phyloP scores from a whole-genome alignment of 1,140 invertebrate species.

The Apis florea region DNA sequence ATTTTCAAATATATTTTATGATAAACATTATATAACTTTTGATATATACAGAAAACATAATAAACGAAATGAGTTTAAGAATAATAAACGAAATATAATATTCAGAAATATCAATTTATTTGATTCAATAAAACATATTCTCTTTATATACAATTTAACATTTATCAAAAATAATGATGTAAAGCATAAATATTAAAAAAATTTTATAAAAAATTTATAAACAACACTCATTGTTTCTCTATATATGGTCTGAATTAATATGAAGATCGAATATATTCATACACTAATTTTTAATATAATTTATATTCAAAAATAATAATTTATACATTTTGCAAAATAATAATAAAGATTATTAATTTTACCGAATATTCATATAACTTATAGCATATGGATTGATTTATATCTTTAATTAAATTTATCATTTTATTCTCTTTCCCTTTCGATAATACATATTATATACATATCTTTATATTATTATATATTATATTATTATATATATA shows the following conservation, averaged over 20 bases:
- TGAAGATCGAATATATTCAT: slow-evolving; percentile 22
- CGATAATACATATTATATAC: too few relatives aligned
- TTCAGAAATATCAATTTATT: slow-evolving; percentile 5
- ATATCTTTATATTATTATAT: too few relatives aligned
- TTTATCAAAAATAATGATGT: slow-evolving; percentile 15
- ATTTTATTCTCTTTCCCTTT: not conserved
- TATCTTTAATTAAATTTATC: slow-evolving; percentile 1
- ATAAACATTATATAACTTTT: not conserved
- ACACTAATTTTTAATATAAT: slow-evolving; percentile 11
- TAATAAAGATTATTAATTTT: not conserved
- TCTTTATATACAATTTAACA: not conserved
- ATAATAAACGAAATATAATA: not conserved
- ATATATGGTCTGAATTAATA: slow-evolving; percentile 4
- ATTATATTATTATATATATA: too few relatives aligned
- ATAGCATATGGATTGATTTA: slow-evolving; percentile 7
- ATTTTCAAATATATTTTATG: not conserved
- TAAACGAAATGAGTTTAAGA: not conserved
- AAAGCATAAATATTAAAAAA: slow-evolving; percentile 7
- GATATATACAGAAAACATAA: not conserved
- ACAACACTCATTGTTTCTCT: not conserved
- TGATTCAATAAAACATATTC: not conserved
- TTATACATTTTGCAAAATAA: too few relatives aligned
- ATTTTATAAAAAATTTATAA: too few relatives aligned
- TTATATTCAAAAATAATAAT: not conserved
- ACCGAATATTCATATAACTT: not conserved